Conservation (phyloP, 2,797 vertebrate species). For the Lagodon rhomboides region DNA sequence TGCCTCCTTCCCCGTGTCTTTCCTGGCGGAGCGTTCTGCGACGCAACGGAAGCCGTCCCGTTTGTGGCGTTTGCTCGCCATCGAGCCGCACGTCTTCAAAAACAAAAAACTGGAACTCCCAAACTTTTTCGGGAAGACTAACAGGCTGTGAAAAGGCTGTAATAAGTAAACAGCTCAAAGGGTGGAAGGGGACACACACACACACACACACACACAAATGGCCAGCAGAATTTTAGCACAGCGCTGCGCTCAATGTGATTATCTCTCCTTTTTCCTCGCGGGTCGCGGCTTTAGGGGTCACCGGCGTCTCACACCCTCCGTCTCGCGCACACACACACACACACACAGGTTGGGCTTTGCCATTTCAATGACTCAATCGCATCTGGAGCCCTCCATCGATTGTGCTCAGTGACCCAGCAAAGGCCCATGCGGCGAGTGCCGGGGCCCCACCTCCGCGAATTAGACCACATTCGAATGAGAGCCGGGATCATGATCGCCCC, state of each 20-base stretch:
- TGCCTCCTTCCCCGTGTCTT: conserved; percentile 51
- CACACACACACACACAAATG: conserved; percentile 45
- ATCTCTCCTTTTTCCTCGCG: conserved; percentile 72
- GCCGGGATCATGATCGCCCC: conserved; percentile 35
- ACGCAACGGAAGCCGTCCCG: conserved; percentile 46
- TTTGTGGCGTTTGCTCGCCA: conserved; percentile 44
- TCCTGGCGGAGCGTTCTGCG: conserved; percentile 36
- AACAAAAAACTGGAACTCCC: conserved; percentile 57
- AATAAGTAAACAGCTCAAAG: conserved; percentile 70
- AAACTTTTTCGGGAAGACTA: conserved; percentile 58
- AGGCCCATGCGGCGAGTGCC: conserved; percentile 74
- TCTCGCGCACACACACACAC: conserved; percentile 64
- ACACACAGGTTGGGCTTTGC: conserved; percentile 76
- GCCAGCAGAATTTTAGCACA: conserved; percentile 66
- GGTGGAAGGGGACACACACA: conserved; percentile 36
- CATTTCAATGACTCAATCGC: conserved; percentile 86
- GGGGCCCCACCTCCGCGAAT: conserved; percentile 62
- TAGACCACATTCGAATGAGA: conserved; percentile 28
- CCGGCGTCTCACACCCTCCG: conserved; percentile 23
- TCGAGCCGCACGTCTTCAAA: conserved; percentile 38
- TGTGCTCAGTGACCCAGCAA: conserved; percentile 83
- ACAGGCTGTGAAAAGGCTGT: conserved; percentile 57
- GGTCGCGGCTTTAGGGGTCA: conserved; percentile 81
- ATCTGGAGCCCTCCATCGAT: conserved; percentile 83
- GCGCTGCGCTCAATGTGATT: conserved; percentile 78